Evolutionary conservation across 2,113 vertebrate species (phyloP), one percentile per base, ranked within the genome.

Genomic region (Anarhynchus alexandrinus): DNA sequence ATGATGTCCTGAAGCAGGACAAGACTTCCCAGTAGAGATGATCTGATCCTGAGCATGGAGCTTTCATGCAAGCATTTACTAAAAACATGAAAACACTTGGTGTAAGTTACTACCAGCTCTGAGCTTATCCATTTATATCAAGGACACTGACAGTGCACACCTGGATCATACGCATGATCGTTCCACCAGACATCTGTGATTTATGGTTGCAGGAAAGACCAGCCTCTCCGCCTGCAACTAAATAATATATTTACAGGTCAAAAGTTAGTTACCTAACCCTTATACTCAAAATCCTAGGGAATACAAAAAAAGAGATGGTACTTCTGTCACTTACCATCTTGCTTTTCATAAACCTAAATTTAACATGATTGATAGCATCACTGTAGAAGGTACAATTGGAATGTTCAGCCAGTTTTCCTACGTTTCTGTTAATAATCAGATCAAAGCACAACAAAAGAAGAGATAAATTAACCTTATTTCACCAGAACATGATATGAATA

Each of bases 81-180:
- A 58, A 81, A 95, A 92, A 88, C 30, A 42, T 77, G 73, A 86
- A 93, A 69, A 51, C 3, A 4, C 32, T 85, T 93, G 38, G 29
- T 79, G 43, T 91, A 81, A 97, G 91, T 88, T 92, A 76, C 64
- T 93, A 65, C 26, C 25, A 85, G 64, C 52, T 82, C 84, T 65
- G 81, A 96, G 19, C 36, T 88, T 67, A 34, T 84, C 32, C 52
- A 8, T 89, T 89, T 82, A 65, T 86, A 66, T 57, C 91, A 96
- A 86, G 81, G 86, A 94, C 64, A 69, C 22, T 0, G 2, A 40
- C 40, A 83, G 42, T 29, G 18, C 70, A 74, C 40, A 76, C 55
- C 45, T 82, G 52, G 58, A 65, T 81, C 89, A 61, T 11, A 9
- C 2, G 5, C 36, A 3, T 42, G 45, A 88, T 77, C 0, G 0